Evolutionary conservation across 30 jellyfish, hydroid and myxozoan genomes (phyloP).

Genomic region (Morbakka virulenta): DNA sequence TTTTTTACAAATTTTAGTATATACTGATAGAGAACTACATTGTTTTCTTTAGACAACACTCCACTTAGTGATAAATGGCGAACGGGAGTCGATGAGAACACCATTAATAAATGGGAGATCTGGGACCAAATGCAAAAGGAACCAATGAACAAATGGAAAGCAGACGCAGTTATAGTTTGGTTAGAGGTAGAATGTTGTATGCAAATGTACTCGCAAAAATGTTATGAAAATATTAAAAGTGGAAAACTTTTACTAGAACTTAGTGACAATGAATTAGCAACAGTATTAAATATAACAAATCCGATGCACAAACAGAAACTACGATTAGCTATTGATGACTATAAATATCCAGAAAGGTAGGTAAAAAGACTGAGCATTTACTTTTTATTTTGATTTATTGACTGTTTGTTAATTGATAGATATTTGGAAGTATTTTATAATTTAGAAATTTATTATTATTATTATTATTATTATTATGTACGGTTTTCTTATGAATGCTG

Average conservation of each 20-base stretch:
- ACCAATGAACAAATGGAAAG: constrained; percentile 83
- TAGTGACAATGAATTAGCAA: constrained; percentile 46
- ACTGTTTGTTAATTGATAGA: no score
- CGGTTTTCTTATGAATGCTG: no score
- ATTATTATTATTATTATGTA: no score
- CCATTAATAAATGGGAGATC: constrained; percentile 53
- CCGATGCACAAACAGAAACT: constrained; percentile 58
- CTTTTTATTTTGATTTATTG: no score
- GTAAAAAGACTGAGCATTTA: no score
- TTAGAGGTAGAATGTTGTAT: constrained; percentile 75
- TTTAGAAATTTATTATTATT: no score
- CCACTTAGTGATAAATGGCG: background rate
- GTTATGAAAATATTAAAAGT: constrained; percentile 52
- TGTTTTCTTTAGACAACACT: background rate
- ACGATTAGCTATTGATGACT: constrained; percentile 59
- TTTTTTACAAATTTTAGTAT: no score
- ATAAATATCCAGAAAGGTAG: constrained; percentile 68
- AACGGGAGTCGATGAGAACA: background rate
- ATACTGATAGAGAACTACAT: no score
- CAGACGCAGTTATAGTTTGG: constrained; percentile 76
- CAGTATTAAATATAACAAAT: constrained; percentile 49
- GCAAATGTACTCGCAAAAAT: constrained; percentile 60
- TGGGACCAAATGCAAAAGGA: constrained; percentile 75
- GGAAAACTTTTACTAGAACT: constrained; percentile 62
- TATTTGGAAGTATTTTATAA: no score